phyloP scores from a whole-genome alignment of 2,113 vertebrate genomes.

The Myiopsitta monachus region DNA sequence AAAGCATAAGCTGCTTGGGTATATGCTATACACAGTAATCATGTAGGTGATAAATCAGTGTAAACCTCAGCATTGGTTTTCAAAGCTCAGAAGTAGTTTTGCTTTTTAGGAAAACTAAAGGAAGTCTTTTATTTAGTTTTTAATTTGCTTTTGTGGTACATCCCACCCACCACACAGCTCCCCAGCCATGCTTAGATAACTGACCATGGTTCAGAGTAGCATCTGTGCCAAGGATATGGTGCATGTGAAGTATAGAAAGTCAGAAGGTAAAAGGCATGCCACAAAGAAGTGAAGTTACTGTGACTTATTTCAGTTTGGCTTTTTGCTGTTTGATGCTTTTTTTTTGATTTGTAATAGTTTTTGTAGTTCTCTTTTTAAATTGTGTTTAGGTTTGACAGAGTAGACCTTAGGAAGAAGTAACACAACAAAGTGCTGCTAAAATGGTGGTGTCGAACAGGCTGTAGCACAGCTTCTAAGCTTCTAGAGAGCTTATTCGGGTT shows the following conservation, averaged over 20 bases:
- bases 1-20: not conserved
- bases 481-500: not conserved
- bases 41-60: not conserved
- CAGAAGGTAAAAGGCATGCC: not conserved
- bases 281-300: not conserved
- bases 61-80: not conserved
- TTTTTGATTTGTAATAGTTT: not conserved
- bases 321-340: not conserved
- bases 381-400: not conserved
- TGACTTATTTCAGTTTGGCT: not conserved
- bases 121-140: not conserved
- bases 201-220: not conserved
- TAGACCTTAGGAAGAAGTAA: not conserved
- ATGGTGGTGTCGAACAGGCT: not conserved
- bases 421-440: not conserved
- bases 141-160: not conserved
- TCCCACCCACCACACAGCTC: not conserved
- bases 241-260: not conserved
- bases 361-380: not conserved
- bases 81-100: not conserved
- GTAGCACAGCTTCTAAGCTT: not conserved
- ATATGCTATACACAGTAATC: not conserved
- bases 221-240: not conserved
- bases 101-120: not conserved
- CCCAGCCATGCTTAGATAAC: not conserved